These are phyloP conservation scores for Enteromius unitaeniatus DNA, from an alignment of 2,797 vertebrate species.

Conservation along the genomic window DNA sequence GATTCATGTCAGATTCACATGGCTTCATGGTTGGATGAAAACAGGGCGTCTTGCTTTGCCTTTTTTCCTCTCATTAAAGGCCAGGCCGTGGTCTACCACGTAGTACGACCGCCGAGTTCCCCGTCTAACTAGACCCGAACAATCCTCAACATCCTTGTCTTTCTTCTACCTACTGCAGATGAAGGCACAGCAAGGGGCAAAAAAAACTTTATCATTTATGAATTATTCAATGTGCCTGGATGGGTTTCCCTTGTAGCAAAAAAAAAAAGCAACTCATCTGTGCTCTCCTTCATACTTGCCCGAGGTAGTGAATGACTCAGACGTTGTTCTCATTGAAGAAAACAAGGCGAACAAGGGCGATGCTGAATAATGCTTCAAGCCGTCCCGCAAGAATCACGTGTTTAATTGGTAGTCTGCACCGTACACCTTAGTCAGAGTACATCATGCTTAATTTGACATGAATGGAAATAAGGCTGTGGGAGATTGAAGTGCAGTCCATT, in stretches of 20 bases:
- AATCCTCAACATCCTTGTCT: slow-evolving; percentile 25
- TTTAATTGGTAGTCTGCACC: background rate
- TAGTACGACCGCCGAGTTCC: slow-evolving; percentile 54
- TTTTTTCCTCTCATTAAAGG: slow-evolving; percentile 77
- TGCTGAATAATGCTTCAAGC: slow-evolving; percentile 23
- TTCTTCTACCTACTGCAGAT: slow-evolving; percentile 29
- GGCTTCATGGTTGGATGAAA: slow-evolving; percentile 64
- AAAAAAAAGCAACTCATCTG: slow-evolving; percentile 12
- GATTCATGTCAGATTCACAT: slow-evolving; percentile 75
- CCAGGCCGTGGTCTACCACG: slow-evolving; percentile 64
- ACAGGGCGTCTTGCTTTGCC: slow-evolving; percentile 66
- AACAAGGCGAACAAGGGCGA: slow-evolving; percentile 50
- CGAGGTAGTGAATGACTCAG: slow-evolving; percentile 53
- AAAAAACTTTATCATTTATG: slow-evolving; percentile 37
- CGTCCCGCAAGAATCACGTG: background rate
- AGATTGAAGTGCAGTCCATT: background rate
- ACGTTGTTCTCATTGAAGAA: slow-evolving; percentile 41
- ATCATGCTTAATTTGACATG: background rate
- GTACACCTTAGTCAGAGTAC: background rate
- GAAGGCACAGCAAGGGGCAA: slow-evolving; percentile 41
- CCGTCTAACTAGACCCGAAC: slow-evolving; percentile 32
- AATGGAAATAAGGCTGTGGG: background rate
- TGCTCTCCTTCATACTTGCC: slow-evolving; percentile 39
- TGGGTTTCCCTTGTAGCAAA: slow-evolving; percentile 38
- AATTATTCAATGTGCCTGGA: slow-evolving; percentile 48